Percentiles rank a stretch among this genome's conserved stretches.
phyloP scores from a whole-genome alignment of 2,797 vertebrate genomes.

The Hybognathus amarus region DNA sequence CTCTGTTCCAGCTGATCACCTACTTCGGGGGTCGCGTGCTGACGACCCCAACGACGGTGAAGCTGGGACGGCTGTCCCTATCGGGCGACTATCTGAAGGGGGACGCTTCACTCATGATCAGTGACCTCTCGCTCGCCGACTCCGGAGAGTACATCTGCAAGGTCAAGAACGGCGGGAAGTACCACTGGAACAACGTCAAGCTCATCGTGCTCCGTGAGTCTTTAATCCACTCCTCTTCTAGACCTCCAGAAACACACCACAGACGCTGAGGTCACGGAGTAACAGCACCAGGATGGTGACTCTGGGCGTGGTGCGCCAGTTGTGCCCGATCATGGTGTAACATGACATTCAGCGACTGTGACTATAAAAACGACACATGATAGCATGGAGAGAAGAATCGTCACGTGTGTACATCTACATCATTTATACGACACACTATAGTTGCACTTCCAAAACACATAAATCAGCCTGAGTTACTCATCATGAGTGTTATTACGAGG shows the following conservation, averaged over 20 bases:
- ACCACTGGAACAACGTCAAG: constrained; percentile 86
- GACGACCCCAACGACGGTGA: constrained; percentile 83
- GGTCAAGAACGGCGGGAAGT: constrained; percentile 90
- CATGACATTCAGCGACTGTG: constrained; percentile 44
- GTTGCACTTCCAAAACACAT: background rate
- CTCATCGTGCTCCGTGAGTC: constrained; percentile 87
- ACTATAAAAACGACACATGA: constrained; percentile 10
- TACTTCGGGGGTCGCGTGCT: constrained; percentile 86
- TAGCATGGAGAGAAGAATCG: background rate
- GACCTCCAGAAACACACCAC: constrained; percentile 37
- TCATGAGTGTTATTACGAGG: background rate
- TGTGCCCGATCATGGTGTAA: background rate
- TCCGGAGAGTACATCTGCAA: constrained; percentile 93
- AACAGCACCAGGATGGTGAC: constrained; percentile 43
- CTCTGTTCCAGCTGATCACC: constrained; percentile 84
- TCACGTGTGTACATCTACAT: background rate
- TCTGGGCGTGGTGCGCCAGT: constrained; percentile 6
- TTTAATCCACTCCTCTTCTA: constrained; percentile 36
- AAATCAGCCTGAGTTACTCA: constrained; percentile 1
- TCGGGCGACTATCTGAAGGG: constrained; percentile 88
- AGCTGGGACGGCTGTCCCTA: constrained; percentile 84
- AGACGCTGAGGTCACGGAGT: constrained; percentile 45
- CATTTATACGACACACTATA: background rate
- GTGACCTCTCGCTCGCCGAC: constrained; percentile 85
- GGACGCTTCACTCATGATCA: constrained; percentile 88